Base-by-base conservation (phyloP, 2,888 invertebrate species). In the Caenorhabditis imperialis region DNA sequence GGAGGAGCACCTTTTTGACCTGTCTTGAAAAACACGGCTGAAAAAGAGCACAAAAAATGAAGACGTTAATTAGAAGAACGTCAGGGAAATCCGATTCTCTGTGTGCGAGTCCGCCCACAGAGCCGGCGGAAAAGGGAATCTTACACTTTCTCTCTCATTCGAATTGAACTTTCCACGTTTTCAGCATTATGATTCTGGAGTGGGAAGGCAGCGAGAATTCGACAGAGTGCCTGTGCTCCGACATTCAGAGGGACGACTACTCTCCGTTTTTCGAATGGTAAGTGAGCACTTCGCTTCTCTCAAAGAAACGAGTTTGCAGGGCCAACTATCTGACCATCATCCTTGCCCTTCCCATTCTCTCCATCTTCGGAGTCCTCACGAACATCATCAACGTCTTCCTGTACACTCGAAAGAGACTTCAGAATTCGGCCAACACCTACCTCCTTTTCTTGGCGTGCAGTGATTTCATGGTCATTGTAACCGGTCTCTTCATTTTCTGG, bases 401-500 rank as follows among this genome's bases (percentile, higher is more conserved):
- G 10, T 88, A 83, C 75, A 85, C 86, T 0, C 69, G 86, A 38
- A 82, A 77, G 57, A 40, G 81, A 33, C 55, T 81, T 8, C 75
- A 63, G 63, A 84, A 72, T 47, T 85, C 85, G 2, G 84, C 86
- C 12, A 87, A 88, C 77, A 84, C 87, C 14, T 88, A 88, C 69
- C 80, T 88, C 7, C 78, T 87, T 8, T 86, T 85, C 35, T 74
- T 88, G 16, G 85, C 85, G 3, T 84, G 81, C 65, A 82, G 82
- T 53, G 88, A 88, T 74, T 86, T 87, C 57, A 76, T 86, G 63
- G 88, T 88, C 53, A 85, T 88, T 42, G 62, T 87, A 22, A 87
- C 88, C 25, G 88, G 88, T 47, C 71, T 88, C 18, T 85, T 88
- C 74, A 86, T 88, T 33, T 88, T 88, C 62, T 88, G 88, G 87